These are phyloP conservation scores for Ramphastos sulfuratus DNA, from an alignment of 2,113 vertebrate species.

Conservation along the genomic window DNA sequence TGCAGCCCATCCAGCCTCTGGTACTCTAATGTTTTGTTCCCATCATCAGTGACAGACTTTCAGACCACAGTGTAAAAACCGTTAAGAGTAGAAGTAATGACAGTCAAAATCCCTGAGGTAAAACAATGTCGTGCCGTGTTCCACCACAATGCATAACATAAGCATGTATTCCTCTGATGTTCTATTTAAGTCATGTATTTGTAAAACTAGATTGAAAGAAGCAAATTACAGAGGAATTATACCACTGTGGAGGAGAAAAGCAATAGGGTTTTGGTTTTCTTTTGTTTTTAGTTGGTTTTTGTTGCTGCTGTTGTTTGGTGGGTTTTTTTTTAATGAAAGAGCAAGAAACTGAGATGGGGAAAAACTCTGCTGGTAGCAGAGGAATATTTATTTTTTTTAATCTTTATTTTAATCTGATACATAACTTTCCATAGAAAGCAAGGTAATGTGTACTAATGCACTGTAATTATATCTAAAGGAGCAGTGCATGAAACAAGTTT, in stretches of 20 bases:
- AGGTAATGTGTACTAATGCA: not conserved
- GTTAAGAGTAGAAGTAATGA: not conserved
- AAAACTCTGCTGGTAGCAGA: not conserved
- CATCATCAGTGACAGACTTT: not conserved
- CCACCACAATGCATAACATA: not conserved
- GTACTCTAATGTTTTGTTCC: not conserved
- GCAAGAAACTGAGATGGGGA: not conserved
- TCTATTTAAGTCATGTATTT: not conserved
- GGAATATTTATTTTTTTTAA: not conserved
- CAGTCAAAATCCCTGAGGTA: not conserved
- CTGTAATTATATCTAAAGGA: not conserved
- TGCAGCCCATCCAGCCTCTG: not conserved
- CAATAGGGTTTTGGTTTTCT: not conserved
- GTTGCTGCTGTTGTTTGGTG: not conserved
- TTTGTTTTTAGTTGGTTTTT: not conserved
- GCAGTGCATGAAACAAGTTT: not conserved
- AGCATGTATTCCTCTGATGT: not conserved
- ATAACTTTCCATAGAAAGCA: not conserved
- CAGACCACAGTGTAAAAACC: not conserved
- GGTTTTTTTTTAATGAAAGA: not conserved
- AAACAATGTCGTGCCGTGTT: not conserved
- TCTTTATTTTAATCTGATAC: not conserved
- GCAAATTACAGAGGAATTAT: not conserved
- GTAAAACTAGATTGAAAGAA: not conserved
- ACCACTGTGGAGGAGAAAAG: not conserved